Evolutionary conservation across 1,140 invertebrate genomes (phyloP), one percentile per base, ranked within the genome.

Genomic region (Drosophila persimilis): DNA sequence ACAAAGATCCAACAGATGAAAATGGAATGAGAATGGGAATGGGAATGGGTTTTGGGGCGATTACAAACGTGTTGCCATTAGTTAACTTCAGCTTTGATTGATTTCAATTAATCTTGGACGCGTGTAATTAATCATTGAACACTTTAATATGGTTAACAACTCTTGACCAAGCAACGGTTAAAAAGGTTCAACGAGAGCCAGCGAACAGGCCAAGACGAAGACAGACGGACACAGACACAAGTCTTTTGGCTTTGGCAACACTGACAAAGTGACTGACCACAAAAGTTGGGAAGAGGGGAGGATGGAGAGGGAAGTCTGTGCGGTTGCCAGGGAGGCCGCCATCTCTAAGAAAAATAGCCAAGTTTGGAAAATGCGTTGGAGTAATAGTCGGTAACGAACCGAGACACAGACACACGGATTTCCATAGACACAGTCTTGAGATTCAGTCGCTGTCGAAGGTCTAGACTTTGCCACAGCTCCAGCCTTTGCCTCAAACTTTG

Each of bases 81-180:
- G 89, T 90, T 90, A 90, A 89, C 89, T 90, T 90, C 89, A 90
- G 85, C 85, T 90, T 90, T 90, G 89, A 90, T 90, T 90, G 89
- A 90, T 90, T 90, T 90, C 89, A 90, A 90, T 90, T 90, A 90
- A 90, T 90, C 89, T 90, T 90, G 86, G 89, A 88, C 85, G 89
- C 89, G 85, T 90, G 89, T 90, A 90, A 90, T 90, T 90, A 90
- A 90, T 90, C 89, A 90, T 89, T 90, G 89, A 90, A 90, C 89
- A 90, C 89, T 90, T 90, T 90, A 90, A 90, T 90, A 90, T 90
- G 89, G 89, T 90, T 90, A 90, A 90, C 89, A 90, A 90, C 84
- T 90, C 83, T 89, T 90, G 89, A 80, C 89, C 84, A 86, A 86
- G 78, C 89, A 90, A 90, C 84, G 84, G 89, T 90, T 90, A 90